A percentile compares a stretch with the other conserved stretches of the same genome.
These are phyloP conservation scores for Loxodonta africana DNA, from an alignment of 2,113 vertebrate genomes.

Conservation along the genomic window DNA sequence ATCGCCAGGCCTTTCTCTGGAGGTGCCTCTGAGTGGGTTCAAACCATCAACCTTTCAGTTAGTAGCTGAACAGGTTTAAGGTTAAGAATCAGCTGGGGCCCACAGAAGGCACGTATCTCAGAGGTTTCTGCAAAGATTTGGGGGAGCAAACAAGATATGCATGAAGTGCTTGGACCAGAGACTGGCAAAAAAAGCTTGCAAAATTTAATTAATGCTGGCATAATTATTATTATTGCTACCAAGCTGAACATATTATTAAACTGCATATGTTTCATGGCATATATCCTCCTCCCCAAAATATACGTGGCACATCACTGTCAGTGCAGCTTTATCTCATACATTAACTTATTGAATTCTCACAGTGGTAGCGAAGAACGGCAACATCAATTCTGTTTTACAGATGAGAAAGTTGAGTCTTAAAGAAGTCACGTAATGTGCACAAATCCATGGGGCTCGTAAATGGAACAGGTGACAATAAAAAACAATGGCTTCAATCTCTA, in stretches of 20 bases:
- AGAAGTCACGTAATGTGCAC: not conserved
- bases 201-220: not conserved
- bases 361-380: not conserved
- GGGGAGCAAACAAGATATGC: not conserved
- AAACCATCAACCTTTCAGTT: not conserved
- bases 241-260: not conserved
- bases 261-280: not conserved
- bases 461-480: not conserved
- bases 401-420: constrained; percentile 10
- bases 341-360: constrained; percentile 21
- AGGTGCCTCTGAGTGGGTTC: not conserved
- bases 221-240: not conserved
- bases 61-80: not conserved
- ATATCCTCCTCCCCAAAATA: not conserved
- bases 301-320: not conserved
- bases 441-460: not conserved
- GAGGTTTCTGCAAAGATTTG: not conserved
- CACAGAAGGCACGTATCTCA: not conserved
- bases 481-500: not conserved
- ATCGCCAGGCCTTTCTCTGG: not conserved
- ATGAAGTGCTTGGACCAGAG: not conserved
- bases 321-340: not conserved
- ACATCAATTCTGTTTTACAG: not conserved
- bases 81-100: not conserved
- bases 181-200: not conserved